These are phyloP conservation scores for Cariama cristata DNA, from an alignment of 2,113 vertebrate species.

Conservation along the genomic window DNA sequence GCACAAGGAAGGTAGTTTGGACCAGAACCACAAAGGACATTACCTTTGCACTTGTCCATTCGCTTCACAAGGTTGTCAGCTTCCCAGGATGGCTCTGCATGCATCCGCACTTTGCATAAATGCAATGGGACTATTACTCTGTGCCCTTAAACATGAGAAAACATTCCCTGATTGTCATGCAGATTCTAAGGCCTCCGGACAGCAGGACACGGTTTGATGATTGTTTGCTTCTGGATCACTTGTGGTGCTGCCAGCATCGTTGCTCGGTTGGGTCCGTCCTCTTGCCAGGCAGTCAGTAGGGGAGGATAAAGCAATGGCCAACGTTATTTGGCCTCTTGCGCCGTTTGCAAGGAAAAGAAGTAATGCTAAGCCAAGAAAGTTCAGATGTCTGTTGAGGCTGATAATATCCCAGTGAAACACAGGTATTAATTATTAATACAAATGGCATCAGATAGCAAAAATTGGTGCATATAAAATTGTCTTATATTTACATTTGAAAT, in stretches of 20 bases:
- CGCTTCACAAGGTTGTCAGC: background rate
- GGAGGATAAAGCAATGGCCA: background rate
- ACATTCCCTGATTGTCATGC: background rate
- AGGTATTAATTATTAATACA: slow-evolving; percentile 48
- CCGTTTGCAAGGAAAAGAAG: background rate
- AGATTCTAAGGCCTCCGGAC: background rate
- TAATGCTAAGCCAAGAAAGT: background rate
- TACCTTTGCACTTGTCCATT: background rate
- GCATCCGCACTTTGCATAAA: background rate
- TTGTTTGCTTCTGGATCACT: background rate
- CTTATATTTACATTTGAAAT: slow-evolving; percentile 41
- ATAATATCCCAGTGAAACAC: background rate
- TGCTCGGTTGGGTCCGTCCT: background rate
- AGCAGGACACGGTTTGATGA: background rate
- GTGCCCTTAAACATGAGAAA: background rate
- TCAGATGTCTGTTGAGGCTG: background rate
- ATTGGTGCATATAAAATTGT: background rate
- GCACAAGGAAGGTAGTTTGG: background rate
- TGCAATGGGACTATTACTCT: background rate
- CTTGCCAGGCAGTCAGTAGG: background rate
- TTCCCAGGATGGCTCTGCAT: background rate
- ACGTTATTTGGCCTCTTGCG: background rate
- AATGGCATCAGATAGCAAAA: slow-evolving; percentile 36
- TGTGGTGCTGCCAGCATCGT: background rate
- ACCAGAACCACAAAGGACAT: background rate